These are phyloP conservation scores for Cerastis rubricosa DNA, from an alignment of 2,888 invertebrate species.

Conservation along the genomic window DNA sequence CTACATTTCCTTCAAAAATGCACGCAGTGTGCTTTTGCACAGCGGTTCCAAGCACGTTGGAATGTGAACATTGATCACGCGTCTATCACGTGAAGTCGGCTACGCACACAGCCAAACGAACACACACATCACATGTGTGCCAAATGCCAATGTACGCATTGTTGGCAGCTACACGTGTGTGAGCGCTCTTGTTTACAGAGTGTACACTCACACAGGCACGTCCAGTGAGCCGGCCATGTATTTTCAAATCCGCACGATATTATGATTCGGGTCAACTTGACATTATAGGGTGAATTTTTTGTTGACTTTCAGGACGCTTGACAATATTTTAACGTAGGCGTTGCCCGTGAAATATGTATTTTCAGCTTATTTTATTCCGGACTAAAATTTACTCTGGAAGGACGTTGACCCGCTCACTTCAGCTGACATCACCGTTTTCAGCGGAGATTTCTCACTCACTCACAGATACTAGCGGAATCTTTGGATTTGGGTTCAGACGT, in stretches of 20 bases:
- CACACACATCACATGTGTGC: conserved; percentile 72
- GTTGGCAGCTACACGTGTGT: conserved; percentile 73
- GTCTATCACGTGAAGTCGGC: conserved; percentile 80
- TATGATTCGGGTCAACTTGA: conserved; percentile 62
- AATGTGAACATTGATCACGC: conserved; percentile 87
- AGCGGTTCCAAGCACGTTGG: conserved; percentile 78
- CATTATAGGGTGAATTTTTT: conserved; percentile 43
- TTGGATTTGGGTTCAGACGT: conserved; percentile 39
- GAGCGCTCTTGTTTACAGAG: conserved; percentile 67
- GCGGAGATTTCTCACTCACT: conserved; percentile 31
- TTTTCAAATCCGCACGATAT: conserved; percentile 67
- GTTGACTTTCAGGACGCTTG: conserved; percentile 37
- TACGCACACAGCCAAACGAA: conserved; percentile 70
- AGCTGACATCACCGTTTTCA: conserved; percentile 45
- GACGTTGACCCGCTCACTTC: conserved; percentile 59
- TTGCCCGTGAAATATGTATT: conserved; percentile 30
- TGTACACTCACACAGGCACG: conserved; percentile 60
- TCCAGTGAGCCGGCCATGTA: conserved; percentile 55
- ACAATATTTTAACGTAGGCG: conserved; percentile 20
- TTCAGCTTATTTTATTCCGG: conserved; percentile 31
- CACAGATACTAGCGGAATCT: conserved; percentile 30
- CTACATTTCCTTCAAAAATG: conserved; percentile 61
- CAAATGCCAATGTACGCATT: conserved; percentile 76
- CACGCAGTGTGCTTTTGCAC: conserved; percentile 66
- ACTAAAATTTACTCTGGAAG: conserved; percentile 47